These are phyloP conservation scores for Pecten maximus DNA, from an alignment of 2,888 invertebrate species.

Conservation along the genomic window DNA sequence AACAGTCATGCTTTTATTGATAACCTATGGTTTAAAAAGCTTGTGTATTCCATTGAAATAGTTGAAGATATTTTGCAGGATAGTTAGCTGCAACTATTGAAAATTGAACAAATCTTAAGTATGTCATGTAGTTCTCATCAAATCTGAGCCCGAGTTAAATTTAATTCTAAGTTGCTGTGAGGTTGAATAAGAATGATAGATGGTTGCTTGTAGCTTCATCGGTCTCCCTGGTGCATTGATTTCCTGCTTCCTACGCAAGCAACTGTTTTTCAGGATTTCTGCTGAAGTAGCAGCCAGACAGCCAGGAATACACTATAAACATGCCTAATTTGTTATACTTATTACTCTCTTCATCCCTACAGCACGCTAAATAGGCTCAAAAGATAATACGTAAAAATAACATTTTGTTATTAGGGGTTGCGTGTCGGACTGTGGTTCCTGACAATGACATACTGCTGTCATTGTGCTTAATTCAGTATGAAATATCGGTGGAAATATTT, in stretches of 20 bases:
- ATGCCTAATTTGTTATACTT: not conserved
- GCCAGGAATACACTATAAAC: not conserved
- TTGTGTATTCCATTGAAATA: no score
- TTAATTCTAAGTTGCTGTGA: not conserved
- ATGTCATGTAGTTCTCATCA: no score
- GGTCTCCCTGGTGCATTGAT: not conserved
- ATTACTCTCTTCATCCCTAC: not conserved
- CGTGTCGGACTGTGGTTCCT: not conserved
- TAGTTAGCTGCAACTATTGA: no score
- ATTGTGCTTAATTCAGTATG: not conserved
- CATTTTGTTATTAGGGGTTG: not conserved
- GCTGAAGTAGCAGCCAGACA: not conserved
- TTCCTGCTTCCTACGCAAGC: not conserved
- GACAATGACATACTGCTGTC: not conserved
- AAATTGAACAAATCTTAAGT: no score
- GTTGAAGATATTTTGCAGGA: no score
- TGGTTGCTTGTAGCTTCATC: not conserved
- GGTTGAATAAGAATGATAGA: not conserved
- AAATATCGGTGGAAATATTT: not conserved
- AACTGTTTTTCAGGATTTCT: not conserved
- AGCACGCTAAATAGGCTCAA: not conserved
- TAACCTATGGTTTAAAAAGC: no score
- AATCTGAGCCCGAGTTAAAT: no score
- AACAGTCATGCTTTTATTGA: no score
- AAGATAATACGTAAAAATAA: not conserved